Conservation (phyloP, 1,140 invertebrate species). For the Panulirus ornatus region DNA sequence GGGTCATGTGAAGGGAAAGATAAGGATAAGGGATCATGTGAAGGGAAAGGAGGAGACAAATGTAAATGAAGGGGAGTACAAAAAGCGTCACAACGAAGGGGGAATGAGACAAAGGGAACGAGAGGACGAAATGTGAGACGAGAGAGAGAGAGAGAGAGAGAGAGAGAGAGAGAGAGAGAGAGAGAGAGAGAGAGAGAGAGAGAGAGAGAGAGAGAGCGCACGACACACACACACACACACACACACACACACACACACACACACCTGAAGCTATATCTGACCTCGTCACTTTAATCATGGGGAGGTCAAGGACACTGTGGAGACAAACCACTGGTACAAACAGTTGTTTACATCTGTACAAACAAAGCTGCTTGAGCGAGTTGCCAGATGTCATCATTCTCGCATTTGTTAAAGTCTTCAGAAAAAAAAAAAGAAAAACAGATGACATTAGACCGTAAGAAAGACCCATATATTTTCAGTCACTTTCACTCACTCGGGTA, state of each 20-base stretch:
- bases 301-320: too few relatives aligned
- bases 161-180: conserved; percentile 12
- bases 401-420: too few relatives aligned
- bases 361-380: too few relatives aligned
- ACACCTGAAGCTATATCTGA: too few relatives aligned
- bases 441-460: too few relatives aligned
- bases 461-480: too few relatives aligned
- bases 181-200: conserved; percentile 17
- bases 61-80: background rate
- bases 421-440: background rate
- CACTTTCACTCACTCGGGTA: background rate
- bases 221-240: background rate
- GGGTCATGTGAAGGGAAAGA: background rate
- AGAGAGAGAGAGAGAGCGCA: background rate
- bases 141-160: background rate
- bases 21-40: background rate
- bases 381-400: too few relatives aligned
- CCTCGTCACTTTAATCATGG: too few relatives aligned
- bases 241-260: background rate
- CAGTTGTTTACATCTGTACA: too few relatives aligned
- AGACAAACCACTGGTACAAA: too few relatives aligned
- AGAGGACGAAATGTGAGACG: background rate
- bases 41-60: background rate
- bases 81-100: too few relatives aligned
- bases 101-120: background rate